Evolutionary conservation across 2,113 vertebrate genomes (phyloP), one percentile per base, ranked within the genome.

Genomic region (Pavo muticus): DNA sequence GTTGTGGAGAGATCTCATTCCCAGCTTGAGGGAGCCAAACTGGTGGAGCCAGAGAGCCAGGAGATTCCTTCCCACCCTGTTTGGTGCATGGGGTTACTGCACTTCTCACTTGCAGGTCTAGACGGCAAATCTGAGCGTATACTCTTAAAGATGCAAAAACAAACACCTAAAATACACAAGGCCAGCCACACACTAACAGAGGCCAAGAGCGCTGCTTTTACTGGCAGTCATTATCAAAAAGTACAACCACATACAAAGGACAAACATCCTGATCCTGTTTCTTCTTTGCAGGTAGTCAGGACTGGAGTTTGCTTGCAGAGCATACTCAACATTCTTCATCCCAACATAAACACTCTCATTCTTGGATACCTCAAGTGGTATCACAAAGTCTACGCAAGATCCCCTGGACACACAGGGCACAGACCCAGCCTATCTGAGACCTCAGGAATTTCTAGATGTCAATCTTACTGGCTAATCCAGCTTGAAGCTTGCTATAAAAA

Each of bases 161-260:
- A 29, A 25, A n/a, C 0, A 0, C 11, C 13, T 27, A n/a, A 48
- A 69, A 69, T 17, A 42, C 6, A 11, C 14, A 4, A 2, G 6
- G 40, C 30, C 40, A 54, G 9, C 0, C 2, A 48, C 54, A 29
- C 11, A 65, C 6, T 45, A 54, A 35, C 10, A 35, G 7, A 32
- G 27, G 14, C 10, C 23, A 40, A 35, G 24, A 60, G 25, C 11
- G 23, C 39, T 27, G 20, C 44, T 59, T 88, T 72, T 23, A 40
- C 37, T 52, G 37, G 8, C 19, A 25, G 10, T 76, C 39, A 5
- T 37, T 42, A 42, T 18, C 30, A 37, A 14, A 47, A 35, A 21
- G 11, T n/a, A 45, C 14, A 19, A 25, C 23, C 37, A 44, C 17
- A 7, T 17, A 32, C 13, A 18, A 0, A 3, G 15, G 10, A 56